Evolutionary conservation across 1,140 invertebrate species (phyloP).

Genomic region (Oryzaephilus surinamensis): DNA sequence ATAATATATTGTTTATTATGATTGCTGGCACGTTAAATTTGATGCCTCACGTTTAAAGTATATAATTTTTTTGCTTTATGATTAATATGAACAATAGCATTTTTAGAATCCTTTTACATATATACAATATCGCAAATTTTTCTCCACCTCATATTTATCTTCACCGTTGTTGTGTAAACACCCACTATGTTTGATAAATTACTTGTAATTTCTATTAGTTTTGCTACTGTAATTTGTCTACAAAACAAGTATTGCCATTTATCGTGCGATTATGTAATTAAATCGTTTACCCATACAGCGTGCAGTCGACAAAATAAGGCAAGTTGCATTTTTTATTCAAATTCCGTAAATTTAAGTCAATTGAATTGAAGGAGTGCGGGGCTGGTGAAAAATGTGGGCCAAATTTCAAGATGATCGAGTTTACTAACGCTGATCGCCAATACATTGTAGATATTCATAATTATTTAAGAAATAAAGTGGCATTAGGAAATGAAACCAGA

Average conservation of each 20-base stretch:
- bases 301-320: conserved; percentile 19
- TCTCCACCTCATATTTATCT: too few relatives aligned
- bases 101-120: neutral
- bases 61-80: neutral
- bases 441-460: conserved; percentile 38
- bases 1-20: too few relatives aligned
- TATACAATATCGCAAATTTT: neutral
- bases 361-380: conserved; percentile 25
- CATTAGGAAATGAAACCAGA: conserved; percentile 37
- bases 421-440: conserved; percentile 22
- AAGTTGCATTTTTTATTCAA: conserved; percentile 5
- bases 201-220: neutral
- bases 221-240: conserved; percentile 3
- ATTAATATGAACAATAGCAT: neutral
- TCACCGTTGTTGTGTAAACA: too few relatives aligned
- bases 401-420: conserved; percentile 20
- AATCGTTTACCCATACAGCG: conserved; percentile 21
- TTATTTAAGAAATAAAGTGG: conserved; percentile 38
- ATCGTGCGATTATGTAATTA: conserved; percentile 16
- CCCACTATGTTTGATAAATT: neutral
- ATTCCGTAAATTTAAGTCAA: neutral
- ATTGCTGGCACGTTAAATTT: too few relatives aligned
- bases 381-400: conserved; percentile 21
- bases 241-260: conserved; percentile 25
- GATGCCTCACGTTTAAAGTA: too few relatives aligned